phyloP scores from a whole-genome alignment of 2,113 vertebrate genomes.

The Furnarius figulus region DNA sequence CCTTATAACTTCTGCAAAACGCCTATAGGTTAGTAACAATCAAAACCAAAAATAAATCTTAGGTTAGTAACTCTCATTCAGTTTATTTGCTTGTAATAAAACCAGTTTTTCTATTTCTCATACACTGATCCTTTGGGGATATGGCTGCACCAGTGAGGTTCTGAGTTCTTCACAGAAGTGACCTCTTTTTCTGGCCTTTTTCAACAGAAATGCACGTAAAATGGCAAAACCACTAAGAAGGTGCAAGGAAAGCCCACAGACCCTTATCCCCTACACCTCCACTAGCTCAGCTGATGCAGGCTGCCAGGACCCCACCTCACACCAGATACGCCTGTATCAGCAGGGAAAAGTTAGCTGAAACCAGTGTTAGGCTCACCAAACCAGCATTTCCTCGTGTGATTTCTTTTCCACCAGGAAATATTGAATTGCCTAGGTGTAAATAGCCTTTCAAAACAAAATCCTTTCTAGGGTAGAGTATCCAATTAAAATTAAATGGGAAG shows the following conservation, averaged over 20 bases:
- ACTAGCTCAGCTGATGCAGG: not conserved
- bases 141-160: not conserved
- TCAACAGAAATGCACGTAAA: not conserved
- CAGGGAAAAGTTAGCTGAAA: not conserved
- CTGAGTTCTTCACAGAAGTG: not conserved
- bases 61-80: too few species aligned
- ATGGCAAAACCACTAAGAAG: not conserved
- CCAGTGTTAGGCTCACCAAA: not conserved
- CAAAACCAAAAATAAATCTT: too few species aligned
- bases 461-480: fast-evolving
- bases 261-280: not conserved
- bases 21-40: too few species aligned
- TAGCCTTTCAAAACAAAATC: not conserved
- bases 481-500: not conserved
- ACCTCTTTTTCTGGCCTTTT: not conserved
- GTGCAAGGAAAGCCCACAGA: not conserved
- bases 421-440: not conserved
- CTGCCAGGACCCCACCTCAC: not conserved
- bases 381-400: fast-evolving
- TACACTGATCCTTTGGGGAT: not conserved
- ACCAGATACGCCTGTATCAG: fast-evolving
- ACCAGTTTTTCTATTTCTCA: too few species aligned
- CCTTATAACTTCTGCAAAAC: too few species aligned
- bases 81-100: too few species aligned
- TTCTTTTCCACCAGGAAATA: not conserved